Conservation (phyloP, 2,113 vertebrate genomes). For the Maccullochella peelii region DNA sequence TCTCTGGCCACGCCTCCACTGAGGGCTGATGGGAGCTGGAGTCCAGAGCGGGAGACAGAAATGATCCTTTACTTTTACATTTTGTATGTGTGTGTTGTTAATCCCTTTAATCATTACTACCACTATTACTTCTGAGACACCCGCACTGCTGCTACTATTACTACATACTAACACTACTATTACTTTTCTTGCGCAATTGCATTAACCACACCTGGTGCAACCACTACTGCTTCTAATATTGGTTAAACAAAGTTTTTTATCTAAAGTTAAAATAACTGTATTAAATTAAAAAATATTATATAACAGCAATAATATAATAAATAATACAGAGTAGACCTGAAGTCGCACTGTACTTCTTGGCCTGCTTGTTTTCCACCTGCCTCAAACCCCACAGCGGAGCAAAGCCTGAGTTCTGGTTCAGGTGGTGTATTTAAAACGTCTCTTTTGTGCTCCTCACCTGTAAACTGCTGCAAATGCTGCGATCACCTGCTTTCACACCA, state of each 20-base stretch:
- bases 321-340: neutral
- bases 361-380: neutral
- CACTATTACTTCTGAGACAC: neutral
- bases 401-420: neutral
- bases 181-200: neutral
- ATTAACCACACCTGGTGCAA: neutral
- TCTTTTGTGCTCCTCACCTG: neutral
- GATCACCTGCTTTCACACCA: neutral
- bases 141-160: too few relatives aligned
- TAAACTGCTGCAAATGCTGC: neutral
- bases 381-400: neutral
- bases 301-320: neutral
- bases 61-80: neutral
- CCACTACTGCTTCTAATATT: neutral
- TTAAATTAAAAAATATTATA: too few relatives aligned
- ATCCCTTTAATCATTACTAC: neutral
- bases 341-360: neutral
- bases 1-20: conserved; percentile 88
- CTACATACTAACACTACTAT: too few relatives aligned
- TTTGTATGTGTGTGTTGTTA: fast-evolving
- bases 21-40: conserved; percentile 89
- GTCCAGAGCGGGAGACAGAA: conserved; percentile 63
- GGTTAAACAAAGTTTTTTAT: neutral
- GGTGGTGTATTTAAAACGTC: neutral
- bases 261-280: neutral